Conservation (phyloP, 2,113 vertebrate genomes). For the Oenanthe oenanthe region DNA sequence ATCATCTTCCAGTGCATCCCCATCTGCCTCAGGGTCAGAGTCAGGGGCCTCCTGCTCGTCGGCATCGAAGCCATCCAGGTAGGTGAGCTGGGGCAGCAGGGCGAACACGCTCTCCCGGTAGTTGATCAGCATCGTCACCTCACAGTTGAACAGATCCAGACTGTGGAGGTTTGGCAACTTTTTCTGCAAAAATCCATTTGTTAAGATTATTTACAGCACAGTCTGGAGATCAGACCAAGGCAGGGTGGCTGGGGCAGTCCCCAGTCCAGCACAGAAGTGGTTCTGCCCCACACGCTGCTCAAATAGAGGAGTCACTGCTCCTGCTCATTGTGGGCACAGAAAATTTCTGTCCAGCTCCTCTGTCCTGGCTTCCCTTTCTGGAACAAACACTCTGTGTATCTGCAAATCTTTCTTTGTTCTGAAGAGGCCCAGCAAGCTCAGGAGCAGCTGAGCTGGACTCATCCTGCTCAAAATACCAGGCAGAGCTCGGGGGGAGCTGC, state of each 20-base stretch:
- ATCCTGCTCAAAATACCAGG: neutral
- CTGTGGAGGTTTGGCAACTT: constrained; percentile 79
- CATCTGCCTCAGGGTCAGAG: constrained; percentile 71
- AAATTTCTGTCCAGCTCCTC: neutral
- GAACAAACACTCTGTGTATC: neutral
- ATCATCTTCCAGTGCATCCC: constrained; percentile 68
- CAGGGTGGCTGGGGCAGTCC: neutral
- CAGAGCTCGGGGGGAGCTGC: neutral
- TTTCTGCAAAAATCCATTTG: constrained; percentile 56
- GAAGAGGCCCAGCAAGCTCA: neutral
- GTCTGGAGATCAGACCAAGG: neutral
- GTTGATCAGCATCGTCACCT: constrained; percentile 82
- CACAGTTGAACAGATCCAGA: constrained; percentile 82
- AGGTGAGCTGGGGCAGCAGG: constrained; percentile 80
- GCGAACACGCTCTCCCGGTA: constrained; percentile 81
- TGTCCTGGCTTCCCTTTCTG: neutral
- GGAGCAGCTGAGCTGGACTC: neutral
- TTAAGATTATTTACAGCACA: fast-evolving
- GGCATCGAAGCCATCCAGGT: constrained; percentile 80
- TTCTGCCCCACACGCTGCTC: neutral
- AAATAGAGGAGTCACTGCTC: neutral
- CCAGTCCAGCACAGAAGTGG: neutral
- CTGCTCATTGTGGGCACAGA: neutral
- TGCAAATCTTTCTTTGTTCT: neutral
- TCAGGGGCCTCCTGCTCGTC: constrained; percentile 82